Evolutionary conservation across 2,888 invertebrate species (phyloP), one percentile per base, ranked within the genome.

Genomic region (Cacoxenus indagator): DNA sequence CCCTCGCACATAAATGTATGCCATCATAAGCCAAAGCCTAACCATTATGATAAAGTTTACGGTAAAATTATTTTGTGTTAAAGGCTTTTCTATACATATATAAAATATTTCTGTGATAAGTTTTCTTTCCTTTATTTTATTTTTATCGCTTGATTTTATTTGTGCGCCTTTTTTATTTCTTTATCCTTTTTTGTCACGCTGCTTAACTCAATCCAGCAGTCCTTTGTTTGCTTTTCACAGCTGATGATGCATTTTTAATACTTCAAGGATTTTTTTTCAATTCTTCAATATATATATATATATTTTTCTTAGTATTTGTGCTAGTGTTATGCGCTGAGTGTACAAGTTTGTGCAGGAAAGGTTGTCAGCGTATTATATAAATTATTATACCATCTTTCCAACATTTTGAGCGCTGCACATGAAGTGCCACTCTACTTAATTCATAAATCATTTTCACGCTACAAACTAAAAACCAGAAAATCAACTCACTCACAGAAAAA

Each of bases 91-190:
- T n/a, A n/a, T n/a, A n/a, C n/a, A n/a, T n/a, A n/a, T n/a, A n/a
- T n/a, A n/a, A n/a, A n/a, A n/a, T n/a, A n/a, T n/a, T n/a, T n/a
- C n/a, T n/a, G n/a, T 70, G 66, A 72, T 68, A 67, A 57, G 61
- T 69, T 66, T 67, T 55, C 69, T 68, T 67, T 78, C 73, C 76
- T 78, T 76, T 78, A 73, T 80, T 81, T 79, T 80, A 77, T 78
- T 75, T 75, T 76, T 65, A 57, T 11, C 43, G 22, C 26, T 54
- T 14, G 11, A 27, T 66, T 64, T 57, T 68, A 67, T 59, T 59
- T 66, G 61, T 51, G 64, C 61, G 66, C 37, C 24, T 68, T 67
- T 64, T 62, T 43, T n/a, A n/a, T n/a, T n/a, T n/a, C n/a, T n/a
- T n/a, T n/a, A n/a, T n/a, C n/a, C n/a, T 22, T 27, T 59, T 43